Base-by-base conservation (phyloP, 1,140 invertebrate species). In the Venustaconcha ellipsiformis region DNA sequence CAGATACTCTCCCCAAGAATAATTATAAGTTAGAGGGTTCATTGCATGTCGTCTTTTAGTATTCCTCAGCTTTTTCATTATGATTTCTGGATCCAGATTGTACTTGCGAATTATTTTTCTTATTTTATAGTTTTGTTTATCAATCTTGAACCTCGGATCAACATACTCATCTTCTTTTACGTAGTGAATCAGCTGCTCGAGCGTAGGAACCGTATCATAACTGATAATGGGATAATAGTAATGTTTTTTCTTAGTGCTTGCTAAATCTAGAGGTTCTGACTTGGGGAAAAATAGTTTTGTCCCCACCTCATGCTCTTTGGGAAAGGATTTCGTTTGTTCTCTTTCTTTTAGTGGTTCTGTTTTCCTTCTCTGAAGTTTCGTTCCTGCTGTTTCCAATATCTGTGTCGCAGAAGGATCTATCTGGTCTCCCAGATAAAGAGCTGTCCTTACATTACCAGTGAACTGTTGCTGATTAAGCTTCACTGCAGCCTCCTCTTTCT, bases 141-240 rank as follows among this genome's bases (percentile, higher is more conserved):
- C 37, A 37, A 37, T 72, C 60, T 48, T 71, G 70, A 67, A 72
- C 57, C 75, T 37, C 4, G 75, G 70, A n/a, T 77, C 75, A 56
- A 67, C 60, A 48, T 76, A 70, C 11, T 76, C 74, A 30, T 77
- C 75, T 1, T 67, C 58, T 55, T 72, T 72, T 18, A 77, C 18
- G 18, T 72, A 18, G 15, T 71, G 13, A 18, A 77, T 62, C 55
- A 77, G 68, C n/a, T 72, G 70, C 57, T 77, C 75, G 23, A 77
- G 23, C 57, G 75, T 72, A 6, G 75, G 75, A 8, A 77, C n/a
- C 12, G 72, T 18, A 30, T 68, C 75, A 20, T 65, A 66, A 56
- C 72, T 30, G 11, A 60, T 68, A 18, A 77, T 68, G 37, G 75
- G 67, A 37, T 71, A 30, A 26, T 77, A 63, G 66, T 37, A 37